A percentile compares a stretch with the other conserved stretches of the same genome.
Conservation (phyloP, 2,888 invertebrate genomes). For the Phalera bucephala region DNA sequence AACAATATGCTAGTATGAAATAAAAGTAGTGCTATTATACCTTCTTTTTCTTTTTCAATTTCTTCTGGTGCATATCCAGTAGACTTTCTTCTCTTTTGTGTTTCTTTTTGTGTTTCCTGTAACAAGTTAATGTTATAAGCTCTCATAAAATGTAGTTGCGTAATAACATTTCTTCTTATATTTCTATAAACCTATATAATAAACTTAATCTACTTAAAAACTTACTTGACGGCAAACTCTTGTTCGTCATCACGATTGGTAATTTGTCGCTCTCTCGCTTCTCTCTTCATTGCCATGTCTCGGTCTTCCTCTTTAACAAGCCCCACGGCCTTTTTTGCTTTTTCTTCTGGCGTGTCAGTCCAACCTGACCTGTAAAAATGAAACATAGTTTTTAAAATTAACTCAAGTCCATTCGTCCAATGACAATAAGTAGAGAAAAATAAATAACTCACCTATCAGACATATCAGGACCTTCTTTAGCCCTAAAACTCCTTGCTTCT, state of each 20-base stretch:
- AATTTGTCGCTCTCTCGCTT: constrained; percentile 73
- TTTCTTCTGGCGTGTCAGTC: constrained; percentile 93
- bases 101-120: constrained; percentile 85
- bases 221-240: constrained; percentile 82
- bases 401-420: no score
- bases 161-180: no score
- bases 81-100: constrained; percentile 89
- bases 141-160: no score
- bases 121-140: no score
- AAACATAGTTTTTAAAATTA: no score
- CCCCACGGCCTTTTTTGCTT: constrained; percentile 78
- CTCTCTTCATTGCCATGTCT: constrained; percentile 67
- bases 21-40: no score
- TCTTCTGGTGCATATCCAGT: constrained; percentile 91
- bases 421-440: no score
- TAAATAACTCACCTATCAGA: constrained; percentile 84
- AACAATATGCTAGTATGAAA: no score
- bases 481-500: constrained; percentile 90
- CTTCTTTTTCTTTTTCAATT: constrained; percentile 87
- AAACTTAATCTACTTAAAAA: no score
- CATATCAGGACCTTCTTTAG: constrained; percentile 89
- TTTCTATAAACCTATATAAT: no score
- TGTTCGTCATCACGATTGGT: constrained; percentile 85
- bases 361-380: constrained; percentile 86
- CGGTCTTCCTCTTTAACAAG: constrained; percentile 62